A percentile compares a stretch with the other conserved stretches of the same genome.
Evolutionary conservation across 1,140 invertebrate genomes (phyloP).

Genomic region (Micrasema minimum): DNA sequence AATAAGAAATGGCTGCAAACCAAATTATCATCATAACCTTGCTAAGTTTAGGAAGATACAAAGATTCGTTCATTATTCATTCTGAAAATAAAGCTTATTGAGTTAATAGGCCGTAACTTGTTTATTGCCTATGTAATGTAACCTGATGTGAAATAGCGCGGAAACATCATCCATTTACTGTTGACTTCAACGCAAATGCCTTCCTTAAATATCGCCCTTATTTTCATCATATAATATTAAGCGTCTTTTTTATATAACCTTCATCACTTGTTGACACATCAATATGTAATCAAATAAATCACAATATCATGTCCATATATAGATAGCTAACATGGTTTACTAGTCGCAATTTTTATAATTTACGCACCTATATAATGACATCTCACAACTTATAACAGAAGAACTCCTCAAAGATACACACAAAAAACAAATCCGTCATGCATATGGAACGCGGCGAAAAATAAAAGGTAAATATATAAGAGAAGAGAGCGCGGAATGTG

Average conservation of each 20-base stretch:
- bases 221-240: neutral
- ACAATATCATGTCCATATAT: no score
- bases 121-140: slow-evolving; percentile 19
- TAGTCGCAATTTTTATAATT: no score
- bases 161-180: slow-evolving; percentile 26
- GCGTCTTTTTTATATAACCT: neutral
- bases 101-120: slow-evolving; percentile 24
- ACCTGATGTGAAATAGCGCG: slow-evolving; percentile 23
- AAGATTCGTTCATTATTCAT: slow-evolving; percentile 31
- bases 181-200: slow-evolving; percentile 17
- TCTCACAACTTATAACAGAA: no score
- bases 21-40: slow-evolving; percentile 20
- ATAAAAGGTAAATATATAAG: no score
- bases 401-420: no score
- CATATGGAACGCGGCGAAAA: no score
- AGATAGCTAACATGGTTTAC: no score
- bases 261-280: no score
- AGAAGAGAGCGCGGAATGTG: no score
- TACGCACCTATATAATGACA: no score
- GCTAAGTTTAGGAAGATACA: slow-evolving; percentile 14
- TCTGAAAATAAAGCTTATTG: slow-evolving; percentile 21
- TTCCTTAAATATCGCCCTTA: slow-evolving; percentile 18
- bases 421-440: no score
- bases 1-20: slow-evolving; percentile 11
- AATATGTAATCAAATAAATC: no score